Percentiles rank a stretch among this genome's conserved stretches.
phyloP scores from a whole-genome alignment of 2,113 vertebrate genomes.

The Onychorhynchus coronatus region DNA sequence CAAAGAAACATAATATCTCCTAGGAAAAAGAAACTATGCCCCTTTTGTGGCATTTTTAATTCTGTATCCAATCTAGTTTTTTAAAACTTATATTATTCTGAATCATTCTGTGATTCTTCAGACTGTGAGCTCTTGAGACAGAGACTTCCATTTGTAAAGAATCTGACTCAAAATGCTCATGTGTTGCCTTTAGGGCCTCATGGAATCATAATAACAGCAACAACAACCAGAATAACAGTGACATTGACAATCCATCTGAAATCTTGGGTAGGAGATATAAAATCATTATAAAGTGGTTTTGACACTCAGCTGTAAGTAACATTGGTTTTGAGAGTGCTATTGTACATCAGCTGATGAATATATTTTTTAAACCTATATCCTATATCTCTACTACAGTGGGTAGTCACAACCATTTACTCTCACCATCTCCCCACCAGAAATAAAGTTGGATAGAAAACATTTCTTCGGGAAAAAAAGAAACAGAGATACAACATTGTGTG shows the following conservation, averaged over 20 bases:
- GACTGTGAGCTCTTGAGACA: background rate
- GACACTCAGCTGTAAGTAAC: constrained; percentile 31
- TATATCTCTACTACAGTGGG: constrained; percentile 23
- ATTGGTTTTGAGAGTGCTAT: constrained; percentile 56
- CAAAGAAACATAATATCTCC: background rate
- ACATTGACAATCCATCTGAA: background rate
- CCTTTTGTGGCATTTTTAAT: background rate
- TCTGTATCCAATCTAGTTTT: background rate
- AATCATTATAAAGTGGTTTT: constrained; percentile 55
- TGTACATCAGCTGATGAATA: constrained; percentile 27
- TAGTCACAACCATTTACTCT: constrained; percentile 47
- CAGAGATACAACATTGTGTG: background rate
- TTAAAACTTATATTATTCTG: background rate
- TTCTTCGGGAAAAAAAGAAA: background rate
- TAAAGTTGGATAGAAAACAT: constrained; percentile 42
- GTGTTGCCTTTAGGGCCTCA: background rate
- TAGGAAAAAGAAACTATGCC: background rate
- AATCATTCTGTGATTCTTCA: background rate
- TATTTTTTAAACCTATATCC: constrained; percentile 35
- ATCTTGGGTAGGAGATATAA: background rate
- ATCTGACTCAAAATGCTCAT: background rate
- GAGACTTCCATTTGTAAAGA: background rate
- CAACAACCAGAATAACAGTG: background rate
- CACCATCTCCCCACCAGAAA: constrained; percentile 2
- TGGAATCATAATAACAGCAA: background rate